A percentile compares a stretch with the other conserved stretches of the same genome.
These are phyloP conservation scores for Leptarthrus brevirostris DNA, from an alignment of 2,888 invertebrate species.

Conservation along the genomic window DNA sequence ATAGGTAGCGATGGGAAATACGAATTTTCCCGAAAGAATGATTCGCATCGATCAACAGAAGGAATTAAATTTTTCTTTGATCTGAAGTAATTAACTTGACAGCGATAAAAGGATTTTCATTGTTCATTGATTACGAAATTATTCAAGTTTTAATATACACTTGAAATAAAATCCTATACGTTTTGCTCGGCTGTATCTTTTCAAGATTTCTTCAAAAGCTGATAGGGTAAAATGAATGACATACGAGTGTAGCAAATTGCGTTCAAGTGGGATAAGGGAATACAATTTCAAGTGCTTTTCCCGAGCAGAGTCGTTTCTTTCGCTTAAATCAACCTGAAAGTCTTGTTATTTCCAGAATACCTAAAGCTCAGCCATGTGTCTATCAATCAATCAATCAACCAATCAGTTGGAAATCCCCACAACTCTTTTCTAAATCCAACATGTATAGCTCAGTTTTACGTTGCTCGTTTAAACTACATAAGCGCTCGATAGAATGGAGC, in stretches of 20 bases:
- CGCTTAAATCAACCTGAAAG: constrained; percentile 26
- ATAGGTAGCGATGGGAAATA: too few relatives aligned
- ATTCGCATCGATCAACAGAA: too few relatives aligned
- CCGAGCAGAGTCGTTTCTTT: constrained; percentile 18
- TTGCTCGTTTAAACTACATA: constrained; percentile 20
- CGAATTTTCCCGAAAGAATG: too few relatives aligned
- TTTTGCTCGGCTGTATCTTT: too few relatives aligned
- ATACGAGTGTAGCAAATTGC: constrained; percentile 13
- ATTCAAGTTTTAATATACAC: background rate
- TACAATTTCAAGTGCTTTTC: constrained; percentile 4
- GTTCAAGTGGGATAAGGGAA: constrained; percentile 19
- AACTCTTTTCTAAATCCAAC: constrained; percentile 12
- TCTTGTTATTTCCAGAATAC: constrained; percentile 27
- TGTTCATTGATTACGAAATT: constrained; percentile 32
- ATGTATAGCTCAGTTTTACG: background rate
- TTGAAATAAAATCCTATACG: background rate
- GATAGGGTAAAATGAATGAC: constrained; percentile 3
- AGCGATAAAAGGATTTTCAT: constrained; percentile 22
- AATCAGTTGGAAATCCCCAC: constrained; percentile 49
- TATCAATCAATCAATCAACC: constrained; percentile 50
- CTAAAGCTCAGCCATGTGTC: constrained; percentile 45
- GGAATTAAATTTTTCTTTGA: too few relatives aligned
- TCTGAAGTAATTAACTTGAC: too few relatives aligned
- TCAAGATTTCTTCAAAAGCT: constrained; percentile 3
- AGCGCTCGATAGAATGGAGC: constrained; percentile 3